Base-by-base conservation (phyloP, 2,888 invertebrate species). In the Timema cristinae region DNA sequence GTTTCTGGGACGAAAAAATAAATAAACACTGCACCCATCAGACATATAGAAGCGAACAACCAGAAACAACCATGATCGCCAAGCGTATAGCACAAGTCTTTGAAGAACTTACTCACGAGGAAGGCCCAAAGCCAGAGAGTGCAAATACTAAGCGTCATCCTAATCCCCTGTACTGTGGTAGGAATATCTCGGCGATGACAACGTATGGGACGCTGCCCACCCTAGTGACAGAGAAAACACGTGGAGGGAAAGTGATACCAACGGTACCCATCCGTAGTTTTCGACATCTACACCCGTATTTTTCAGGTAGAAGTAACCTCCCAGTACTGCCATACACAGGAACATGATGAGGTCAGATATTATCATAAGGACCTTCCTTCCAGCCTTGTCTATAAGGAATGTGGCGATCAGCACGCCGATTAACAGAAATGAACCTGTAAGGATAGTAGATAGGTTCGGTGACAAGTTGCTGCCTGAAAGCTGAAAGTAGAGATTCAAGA, bases 321-420 rank as follows among this genome's bases (percentile, higher is more conserved):
- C 63, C 9, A 63, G 63, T 13, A 47, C 13, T 10, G 7, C n/a
- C 11, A 63, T 32, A 49, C 79, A 77, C 1, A 80, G 11, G 4
- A 76, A 75, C 79, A 81, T 80, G 1, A 79, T 68, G 6, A 79
- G 56, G 50, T 83, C 83, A 5, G 83, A 84, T 48, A 81, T 72
- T 5, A 85, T 77, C 5, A 86, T 78, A 7, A 86, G 79, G 15
- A 81, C 77, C 71, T 82, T 63, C 63, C 63, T 63, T 6, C 63
- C 63, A 5, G 7, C 32, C 13, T 9, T 63, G 6, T 63, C 63
- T 16, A 63, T 47, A 8, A 48, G 10, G 11, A 63, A 48, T 6
- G 63, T 11, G 32, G 63, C 32, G 7, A 63, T 16, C 9, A 63
- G 5, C 2, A 48, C 32, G 7, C 63, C 63, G 11, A 63, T 9